A percentile compares a stretch with the other conserved stretches of the same genome.
Conservation (phyloP, 2,113 vertebrate species). For the Ameiurus melas region DNA sequence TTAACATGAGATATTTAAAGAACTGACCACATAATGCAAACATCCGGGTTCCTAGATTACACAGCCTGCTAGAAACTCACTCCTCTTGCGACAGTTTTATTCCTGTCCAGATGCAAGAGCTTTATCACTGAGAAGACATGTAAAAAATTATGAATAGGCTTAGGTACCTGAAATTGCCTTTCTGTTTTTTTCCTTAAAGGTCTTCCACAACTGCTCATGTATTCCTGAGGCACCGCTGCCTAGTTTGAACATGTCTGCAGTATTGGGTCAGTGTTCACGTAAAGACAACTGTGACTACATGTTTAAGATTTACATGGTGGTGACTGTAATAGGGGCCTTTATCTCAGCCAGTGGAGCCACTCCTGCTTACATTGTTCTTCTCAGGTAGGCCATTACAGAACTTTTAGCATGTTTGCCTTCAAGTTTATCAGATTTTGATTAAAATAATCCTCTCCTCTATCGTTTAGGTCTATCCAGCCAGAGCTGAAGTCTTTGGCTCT, state of each 20-base stretch:
- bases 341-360: constrained; percentile 69
- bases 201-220: constrained; percentile 88
- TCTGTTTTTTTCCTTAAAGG: constrained; percentile 63
- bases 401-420: background rate
- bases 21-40: background rate
- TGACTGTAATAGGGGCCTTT: constrained; percentile 72
- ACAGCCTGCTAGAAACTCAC: background rate
- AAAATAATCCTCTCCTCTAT: background rate
- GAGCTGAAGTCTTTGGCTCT: constrained; percentile 88
- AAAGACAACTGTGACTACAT: constrained; percentile 67
- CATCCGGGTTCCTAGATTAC: background rate
- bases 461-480: constrained; percentile 79
- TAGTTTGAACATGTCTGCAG: constrained; percentile 70
- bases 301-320: constrained; percentile 76
- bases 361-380: constrained; percentile 75
- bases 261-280: constrained; percentile 82
- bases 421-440: background rate
- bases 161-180: background rate
- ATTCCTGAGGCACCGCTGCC: constrained; percentile 56
- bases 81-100: background rate
- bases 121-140: background rate
- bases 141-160: too few species aligned
- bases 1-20: background rate
- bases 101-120: background rate
- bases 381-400: constrained; percentile 71